Conservation (phyloP, 2,797 vertebrate genomes). For the Emydoidea blandingii region DNA sequence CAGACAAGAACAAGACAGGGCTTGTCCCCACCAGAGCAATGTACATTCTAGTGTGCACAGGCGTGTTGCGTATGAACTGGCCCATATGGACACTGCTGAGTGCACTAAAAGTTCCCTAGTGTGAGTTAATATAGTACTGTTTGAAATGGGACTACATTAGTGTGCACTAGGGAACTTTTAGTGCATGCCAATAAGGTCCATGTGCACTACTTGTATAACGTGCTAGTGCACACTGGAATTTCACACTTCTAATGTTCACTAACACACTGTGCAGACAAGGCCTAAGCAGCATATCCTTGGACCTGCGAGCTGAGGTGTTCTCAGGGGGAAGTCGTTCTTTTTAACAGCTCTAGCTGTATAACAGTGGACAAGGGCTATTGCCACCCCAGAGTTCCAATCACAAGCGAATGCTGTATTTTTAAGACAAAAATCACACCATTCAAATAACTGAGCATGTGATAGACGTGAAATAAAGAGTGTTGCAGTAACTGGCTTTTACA, state of each 20-base stretch:
- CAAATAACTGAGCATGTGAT: neutral
- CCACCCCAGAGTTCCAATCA: neutral
- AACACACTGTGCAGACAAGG: neutral
- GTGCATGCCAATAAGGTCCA: neutral
- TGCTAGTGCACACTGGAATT: neutral
- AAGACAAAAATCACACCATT: neutral
- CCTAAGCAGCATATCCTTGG: neutral
- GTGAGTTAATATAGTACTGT: neutral
- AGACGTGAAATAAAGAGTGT: neutral
- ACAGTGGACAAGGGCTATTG: neutral
- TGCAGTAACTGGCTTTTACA: neutral
- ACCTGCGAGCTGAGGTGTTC: rapidly evolving
- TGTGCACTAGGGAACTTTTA: neutral
- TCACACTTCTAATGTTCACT: neutral
- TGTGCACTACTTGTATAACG: neutral
- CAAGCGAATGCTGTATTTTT: neutral
- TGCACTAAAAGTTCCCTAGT: neutral
- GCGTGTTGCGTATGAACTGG: neutral
- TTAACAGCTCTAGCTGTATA: rapidly evolving
- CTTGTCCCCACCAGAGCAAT: neutral
- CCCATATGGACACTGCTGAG: neutral
- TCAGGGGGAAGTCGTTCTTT: neutral
- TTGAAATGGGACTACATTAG: neutral
- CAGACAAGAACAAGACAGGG: neutral
- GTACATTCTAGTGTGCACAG: neutral